These are phyloP conservation scores for Metopolophium dirhodum DNA, from an alignment of 1,140 invertebrate genomes.

Conservation along the genomic window DNA sequence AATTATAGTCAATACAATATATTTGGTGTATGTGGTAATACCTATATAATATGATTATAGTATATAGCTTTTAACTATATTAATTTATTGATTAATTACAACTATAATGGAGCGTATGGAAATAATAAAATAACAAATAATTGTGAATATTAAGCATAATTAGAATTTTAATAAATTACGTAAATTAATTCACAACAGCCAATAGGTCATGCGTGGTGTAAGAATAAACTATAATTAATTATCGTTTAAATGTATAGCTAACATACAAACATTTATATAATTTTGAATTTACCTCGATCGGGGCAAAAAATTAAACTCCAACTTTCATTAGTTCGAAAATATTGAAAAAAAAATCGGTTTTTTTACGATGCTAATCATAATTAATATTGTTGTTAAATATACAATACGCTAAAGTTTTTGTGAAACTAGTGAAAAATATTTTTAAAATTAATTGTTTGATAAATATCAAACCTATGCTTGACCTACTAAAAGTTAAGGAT, in stretches of 20 bases:
- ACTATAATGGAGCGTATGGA: neutral
- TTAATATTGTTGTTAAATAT: neutral
- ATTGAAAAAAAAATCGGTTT: neutral
- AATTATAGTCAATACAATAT: neutral
- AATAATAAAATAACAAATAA: conserved; percentile 14
- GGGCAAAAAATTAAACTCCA: neutral
- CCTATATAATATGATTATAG: neutral
- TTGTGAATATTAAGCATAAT: neutral
- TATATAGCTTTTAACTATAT: neutral
- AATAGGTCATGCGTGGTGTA: no score
- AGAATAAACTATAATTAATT: neutral
- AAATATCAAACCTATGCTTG: neutral
- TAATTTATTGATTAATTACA: neutral
- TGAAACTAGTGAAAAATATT: neutral
- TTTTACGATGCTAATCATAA: neutral
- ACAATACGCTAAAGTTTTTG: neutral
- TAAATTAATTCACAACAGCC: neutral
- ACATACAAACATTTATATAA: neutral
- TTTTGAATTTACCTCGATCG: neutral
- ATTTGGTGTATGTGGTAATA: neutral
- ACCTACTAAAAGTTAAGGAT: neutral
- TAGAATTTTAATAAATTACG: neutral
- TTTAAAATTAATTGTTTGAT: neutral
- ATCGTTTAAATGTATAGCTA: neutral
- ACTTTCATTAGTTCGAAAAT: neutral